phyloP scores from a whole-genome alignment of 2,888 invertebrate species.

The Latrodectus elegans region DNA sequence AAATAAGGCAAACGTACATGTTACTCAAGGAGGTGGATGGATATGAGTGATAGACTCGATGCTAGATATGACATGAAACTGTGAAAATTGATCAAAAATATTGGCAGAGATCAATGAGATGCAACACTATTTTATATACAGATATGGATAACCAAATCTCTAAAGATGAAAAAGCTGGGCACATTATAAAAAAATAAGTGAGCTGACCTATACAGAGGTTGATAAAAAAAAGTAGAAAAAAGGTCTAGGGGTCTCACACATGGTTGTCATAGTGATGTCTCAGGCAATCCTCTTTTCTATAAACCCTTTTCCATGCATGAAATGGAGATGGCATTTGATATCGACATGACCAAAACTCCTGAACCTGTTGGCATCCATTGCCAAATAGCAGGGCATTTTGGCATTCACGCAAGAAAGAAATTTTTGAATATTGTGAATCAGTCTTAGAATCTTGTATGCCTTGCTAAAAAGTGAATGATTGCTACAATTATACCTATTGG shows the following conservation, averaged over 20 bases:
- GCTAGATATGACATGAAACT: too few relatives aligned
- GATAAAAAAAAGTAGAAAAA: background rate
- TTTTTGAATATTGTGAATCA: background rate
- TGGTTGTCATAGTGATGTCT: background rate
- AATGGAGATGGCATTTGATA: background rate
- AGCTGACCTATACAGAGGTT: background rate
- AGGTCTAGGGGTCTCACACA: conserved; percentile 6
- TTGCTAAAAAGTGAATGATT: background rate
- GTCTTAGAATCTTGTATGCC: background rate
- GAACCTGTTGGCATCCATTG: background rate
- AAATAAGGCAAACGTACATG: too few relatives aligned
- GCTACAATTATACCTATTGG: background rate
- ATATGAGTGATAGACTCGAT: too few relatives aligned
- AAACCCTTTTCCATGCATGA: background rate
- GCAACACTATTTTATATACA: too few relatives aligned
- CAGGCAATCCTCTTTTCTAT: background rate
- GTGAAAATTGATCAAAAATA: too few relatives aligned
- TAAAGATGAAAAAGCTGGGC: too few relatives aligned
- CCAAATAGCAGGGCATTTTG: background rate
- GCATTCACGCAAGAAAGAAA: background rate
- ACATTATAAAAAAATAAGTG: background rate
- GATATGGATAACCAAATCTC: too few relatives aligned
- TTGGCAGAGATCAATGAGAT: too few relatives aligned
- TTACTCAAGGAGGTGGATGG: too few relatives aligned
- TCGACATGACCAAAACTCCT: conserved; percentile 6